Conservation (phyloP, 2,888 invertebrate species). For the Endomychus coccineus region DNA sequence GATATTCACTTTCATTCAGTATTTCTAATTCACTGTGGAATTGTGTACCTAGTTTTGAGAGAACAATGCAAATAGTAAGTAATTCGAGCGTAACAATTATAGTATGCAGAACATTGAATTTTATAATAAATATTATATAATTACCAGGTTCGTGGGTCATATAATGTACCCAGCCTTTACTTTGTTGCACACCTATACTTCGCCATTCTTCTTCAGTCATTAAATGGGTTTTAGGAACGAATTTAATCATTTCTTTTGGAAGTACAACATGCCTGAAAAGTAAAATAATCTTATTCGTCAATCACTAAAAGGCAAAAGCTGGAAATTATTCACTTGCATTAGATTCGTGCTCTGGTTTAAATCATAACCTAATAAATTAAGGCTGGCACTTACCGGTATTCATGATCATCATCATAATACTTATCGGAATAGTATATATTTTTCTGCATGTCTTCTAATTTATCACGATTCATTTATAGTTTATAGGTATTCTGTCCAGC, state of each 20-base stretch:
- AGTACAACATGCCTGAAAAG: conserved; percentile 83
- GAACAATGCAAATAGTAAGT: not conserved
- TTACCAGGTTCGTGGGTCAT: conserved; percentile 92
- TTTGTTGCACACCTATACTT: conserved; percentile 89
- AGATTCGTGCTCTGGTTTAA: conserved; percentile 1
- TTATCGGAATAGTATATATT: conserved; percentile 91
- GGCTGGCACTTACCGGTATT: conserved; percentile 78
- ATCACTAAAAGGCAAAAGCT: not conserved
- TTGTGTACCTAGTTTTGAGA: not conserved
- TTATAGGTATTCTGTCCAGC: conserved; percentile 1
- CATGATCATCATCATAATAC: conserved; percentile 84
- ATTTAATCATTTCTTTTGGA: conserved; percentile 83
- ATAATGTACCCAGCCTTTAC: conserved; percentile 94
- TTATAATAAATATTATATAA: not conserved
- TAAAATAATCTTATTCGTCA: not conserved
- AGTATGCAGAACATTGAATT: not conserved
- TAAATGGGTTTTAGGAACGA: conserved; percentile 85
- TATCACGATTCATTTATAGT: conserved; percentile 14
- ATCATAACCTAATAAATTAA: conserved; percentile 1
- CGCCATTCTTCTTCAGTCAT: conserved; percentile 95
- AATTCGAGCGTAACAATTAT: not conserved
- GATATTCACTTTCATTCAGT: too few relatives aligned
- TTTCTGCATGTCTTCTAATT: conserved; percentile 44
- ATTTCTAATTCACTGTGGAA: too few relatives aligned
- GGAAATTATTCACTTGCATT: too few relatives aligned